A percentile compares a stretch with the other conserved stretches of the same genome.
Evolutionary conservation across 1,140 invertebrate genomes (phyloP).

Genomic region (Diorhabda sublineata): DNA sequence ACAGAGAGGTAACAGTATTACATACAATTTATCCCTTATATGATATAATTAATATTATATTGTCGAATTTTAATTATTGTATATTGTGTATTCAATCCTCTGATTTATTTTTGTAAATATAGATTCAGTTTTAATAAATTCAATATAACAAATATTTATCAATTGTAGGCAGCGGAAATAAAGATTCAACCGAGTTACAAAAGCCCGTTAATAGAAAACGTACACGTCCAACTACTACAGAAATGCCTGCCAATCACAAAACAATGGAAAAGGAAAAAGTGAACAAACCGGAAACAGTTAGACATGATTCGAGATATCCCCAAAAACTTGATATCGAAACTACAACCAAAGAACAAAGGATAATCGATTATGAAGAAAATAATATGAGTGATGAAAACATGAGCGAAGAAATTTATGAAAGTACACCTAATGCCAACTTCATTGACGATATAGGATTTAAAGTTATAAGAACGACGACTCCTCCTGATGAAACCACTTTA

Average conservation of each 20-base stretch:
- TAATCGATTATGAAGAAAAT: not conserved
- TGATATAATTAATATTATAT: too few relatives aligned
- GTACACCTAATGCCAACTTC: conserved; percentile 7
- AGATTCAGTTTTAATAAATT: too few relatives aligned
- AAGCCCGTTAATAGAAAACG: conserved; percentile 9
- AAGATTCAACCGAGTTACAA: not conserved
- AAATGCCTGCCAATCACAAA: conserved; percentile 15
- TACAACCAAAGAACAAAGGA: not conserved
- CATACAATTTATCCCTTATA: too few relatives aligned
- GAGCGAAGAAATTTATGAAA: conserved; percentile 21
- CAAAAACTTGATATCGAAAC: not conserved
- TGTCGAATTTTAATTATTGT: too few relatives aligned
- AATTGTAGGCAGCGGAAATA: not conserved
- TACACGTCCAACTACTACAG: conserved; percentile 8
- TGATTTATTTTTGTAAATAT: too few relatives aligned
- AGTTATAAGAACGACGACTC: conserved; percentile 14
- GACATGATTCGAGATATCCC: conserved; percentile 1
- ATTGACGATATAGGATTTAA: not conserved
- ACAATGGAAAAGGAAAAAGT: conserved; percentile 5
- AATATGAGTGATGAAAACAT: not conserved
- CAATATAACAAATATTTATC: not conserved
- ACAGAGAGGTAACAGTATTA: conserved; percentile 12
- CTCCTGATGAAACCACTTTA: conserved; percentile 3
- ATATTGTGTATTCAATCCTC: too few relatives aligned
- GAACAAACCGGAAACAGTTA: not conserved